A percentile compares a stretch with the other conserved stretches of the same genome.
phyloP scores from a whole-genome alignment of 1,140 invertebrate genomes.

The Drosophila trapezifrons region DNA sequence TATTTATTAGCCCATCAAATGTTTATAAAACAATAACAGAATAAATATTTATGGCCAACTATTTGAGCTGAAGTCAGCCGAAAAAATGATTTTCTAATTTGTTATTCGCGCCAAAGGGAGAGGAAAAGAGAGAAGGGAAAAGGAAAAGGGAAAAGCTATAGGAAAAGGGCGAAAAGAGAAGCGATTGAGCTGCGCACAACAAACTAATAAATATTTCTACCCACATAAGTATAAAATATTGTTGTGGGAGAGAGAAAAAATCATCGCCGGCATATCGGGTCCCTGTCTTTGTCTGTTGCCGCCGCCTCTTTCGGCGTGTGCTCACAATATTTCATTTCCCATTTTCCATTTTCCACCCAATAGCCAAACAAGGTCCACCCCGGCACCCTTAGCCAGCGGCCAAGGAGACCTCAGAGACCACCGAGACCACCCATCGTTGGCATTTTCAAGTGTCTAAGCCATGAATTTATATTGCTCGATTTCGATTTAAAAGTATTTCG shows the following conservation, averaged over 20 bases:
- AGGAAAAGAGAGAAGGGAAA: not conserved
- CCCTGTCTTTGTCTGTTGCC: conserved; percentile 25
- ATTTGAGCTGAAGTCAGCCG: not conserved
- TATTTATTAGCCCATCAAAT: not conserved
- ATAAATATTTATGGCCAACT: not conserved
- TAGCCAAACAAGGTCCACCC: conserved; percentile 4
- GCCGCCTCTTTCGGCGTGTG: conserved; percentile 23
- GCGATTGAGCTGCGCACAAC: conserved; percentile 39
- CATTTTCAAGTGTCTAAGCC: conserved; percentile 76
- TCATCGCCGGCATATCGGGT: conserved; percentile 21
- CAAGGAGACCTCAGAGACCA: no score
- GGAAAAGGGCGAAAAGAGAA: no score
- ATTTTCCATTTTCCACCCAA: conserved; percentile 33
- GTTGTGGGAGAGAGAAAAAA: conserved; percentile 58
- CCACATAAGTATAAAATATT: conserved; percentile 78
- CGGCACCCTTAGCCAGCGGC: no score
- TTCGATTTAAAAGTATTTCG: conserved; percentile 82
- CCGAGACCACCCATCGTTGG: conserved; percentile 23
- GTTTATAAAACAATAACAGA: not conserved
- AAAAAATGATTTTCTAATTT: conserved; percentile 1
- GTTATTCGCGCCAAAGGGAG: not conserved
- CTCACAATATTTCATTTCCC: conserved; percentile 72
- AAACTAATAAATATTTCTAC: conserved; percentile 78
- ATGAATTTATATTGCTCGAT: conserved; percentile 82
- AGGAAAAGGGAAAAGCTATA: not conserved